A percentile compares a stretch with the other conserved stretches of the same genome.
Conservation (phyloP, 2,797 vertebrate genomes). For the Salmo trutta region DNA sequence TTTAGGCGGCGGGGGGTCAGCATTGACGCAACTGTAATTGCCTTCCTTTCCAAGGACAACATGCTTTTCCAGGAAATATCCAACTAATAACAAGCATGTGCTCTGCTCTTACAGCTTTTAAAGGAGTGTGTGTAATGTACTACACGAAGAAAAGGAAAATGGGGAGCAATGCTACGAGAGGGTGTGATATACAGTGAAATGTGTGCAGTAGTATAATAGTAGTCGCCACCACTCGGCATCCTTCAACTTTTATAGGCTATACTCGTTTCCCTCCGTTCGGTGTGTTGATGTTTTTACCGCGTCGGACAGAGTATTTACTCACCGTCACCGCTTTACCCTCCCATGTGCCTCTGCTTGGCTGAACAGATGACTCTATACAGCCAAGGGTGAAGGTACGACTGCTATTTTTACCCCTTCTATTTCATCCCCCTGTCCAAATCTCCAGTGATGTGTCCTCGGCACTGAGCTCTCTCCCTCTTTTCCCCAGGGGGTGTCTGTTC, state of each 20-base stretch:
- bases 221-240: neutral
- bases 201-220: neutral
- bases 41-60: neutral
- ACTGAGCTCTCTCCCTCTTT: conserved; percentile 43
- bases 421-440: conserved; percentile 23
- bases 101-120: conserved; percentile 21
- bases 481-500: conserved; percentile 4
- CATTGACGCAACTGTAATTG: neutral
- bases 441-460: conserved; percentile 33
- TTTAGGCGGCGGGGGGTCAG: neutral
- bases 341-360: conserved; percentile 44
- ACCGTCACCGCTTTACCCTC: neutral
- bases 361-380: conserved; percentile 45
- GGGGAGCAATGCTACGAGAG: neutral
- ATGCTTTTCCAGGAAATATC: conserved; percentile 33
- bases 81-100: conserved; percentile 56
- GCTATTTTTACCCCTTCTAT: neutral
- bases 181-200: neutral
- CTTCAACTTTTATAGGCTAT: neutral
- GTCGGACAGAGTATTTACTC: neutral
- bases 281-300: neutral
- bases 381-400: conserved; percentile 35
- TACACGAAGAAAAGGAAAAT: neutral
- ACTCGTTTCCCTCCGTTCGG: neutral
- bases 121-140: neutral